These are phyloP conservation scores for Thunnus maccoyii DNA, from an alignment of 2,113 vertebrate species.

Conservation along the genomic window DNA sequence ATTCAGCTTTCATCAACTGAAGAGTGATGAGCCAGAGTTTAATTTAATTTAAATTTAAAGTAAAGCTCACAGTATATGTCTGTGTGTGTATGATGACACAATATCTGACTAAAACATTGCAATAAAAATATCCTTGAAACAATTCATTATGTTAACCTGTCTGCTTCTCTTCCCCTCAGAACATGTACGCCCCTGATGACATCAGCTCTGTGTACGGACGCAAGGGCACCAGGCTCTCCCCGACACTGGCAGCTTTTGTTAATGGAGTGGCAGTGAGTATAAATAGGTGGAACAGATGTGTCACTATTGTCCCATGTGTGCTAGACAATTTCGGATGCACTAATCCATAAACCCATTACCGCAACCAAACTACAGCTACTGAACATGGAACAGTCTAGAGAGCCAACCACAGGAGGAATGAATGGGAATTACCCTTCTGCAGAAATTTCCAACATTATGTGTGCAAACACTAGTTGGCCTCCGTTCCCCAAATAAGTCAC, in stretches of 20 bases:
- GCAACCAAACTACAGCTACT: not conserved
- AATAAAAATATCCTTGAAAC: not conserved
- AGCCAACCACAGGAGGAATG: not conserved
- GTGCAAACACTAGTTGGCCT: slow-evolving; percentile 9
- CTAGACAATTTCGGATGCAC: not conserved
- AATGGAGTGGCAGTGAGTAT: slow-evolving; percentile 91
- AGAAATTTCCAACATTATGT: slow-evolving; percentile 21
- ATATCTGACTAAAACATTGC: not conserved
- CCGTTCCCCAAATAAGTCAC: not conserved
- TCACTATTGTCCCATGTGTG: not conserved
- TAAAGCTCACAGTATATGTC: not conserved
- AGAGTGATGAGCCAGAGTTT: slow-evolving; percentile 1
- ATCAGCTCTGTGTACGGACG: slow-evolving; percentile 89
- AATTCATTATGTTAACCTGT: slow-evolving; percentile 29
- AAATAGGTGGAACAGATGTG: slow-evolving; percentile 34
- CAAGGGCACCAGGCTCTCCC: slow-evolving; percentile 83
- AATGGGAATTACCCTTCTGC: not conserved
- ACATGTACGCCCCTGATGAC: slow-evolving; percentile 84
- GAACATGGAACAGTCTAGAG: not conserved
- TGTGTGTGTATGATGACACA: slow-evolving; percentile 12
- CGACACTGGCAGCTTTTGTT: slow-evolving; percentile 88
- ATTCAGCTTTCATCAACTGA: slow-evolving; percentile 22
- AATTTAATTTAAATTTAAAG: not conserved
- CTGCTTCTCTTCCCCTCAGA: slow-evolving; percentile 68
- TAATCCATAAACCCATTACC: not conserved